Evolutionary conservation across 92 coral and sea anemone genomes (phyloP).

Genomic region (Zoanthus sansibaricus): DNA sequence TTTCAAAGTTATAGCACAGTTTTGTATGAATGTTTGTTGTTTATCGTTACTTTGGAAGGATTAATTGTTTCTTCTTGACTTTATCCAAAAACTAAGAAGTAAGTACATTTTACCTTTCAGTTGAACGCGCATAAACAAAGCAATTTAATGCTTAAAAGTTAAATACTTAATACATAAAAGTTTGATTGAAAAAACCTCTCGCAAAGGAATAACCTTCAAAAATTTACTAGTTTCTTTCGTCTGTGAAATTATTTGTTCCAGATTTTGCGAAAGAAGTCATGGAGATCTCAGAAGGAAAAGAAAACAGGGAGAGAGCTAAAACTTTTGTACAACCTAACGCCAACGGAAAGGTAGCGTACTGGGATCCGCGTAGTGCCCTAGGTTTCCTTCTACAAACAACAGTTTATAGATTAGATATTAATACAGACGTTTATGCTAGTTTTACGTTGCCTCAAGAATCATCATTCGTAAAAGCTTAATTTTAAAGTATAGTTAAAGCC

Average conservation of each 20-base stretch:
- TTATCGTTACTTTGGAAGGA: not conserved
- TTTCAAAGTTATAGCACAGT: not conserved
- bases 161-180: too few relatives aligned
- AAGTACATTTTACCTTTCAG: not conserved
- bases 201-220: not conserved
- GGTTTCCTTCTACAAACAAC: too few relatives aligned
- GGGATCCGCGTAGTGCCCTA: too few relatives aligned
- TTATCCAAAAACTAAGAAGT: not conserved
- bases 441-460: too few relatives aligned
- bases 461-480: too few relatives aligned
- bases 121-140: not conserved
- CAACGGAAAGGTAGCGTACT: not conserved
- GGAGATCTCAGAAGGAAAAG: slow-evolving; percentile 12
- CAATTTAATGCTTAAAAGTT: too few relatives aligned
- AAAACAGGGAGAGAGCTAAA: not conserved
- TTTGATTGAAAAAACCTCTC: not conserved
- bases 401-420: too few relatives aligned
- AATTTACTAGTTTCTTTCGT: not conserved
- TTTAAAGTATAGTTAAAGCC: too few relatives aligned
- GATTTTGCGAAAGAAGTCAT: not conserved
- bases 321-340: not conserved
- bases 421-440: too few relatives aligned
- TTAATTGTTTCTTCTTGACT: not conserved
- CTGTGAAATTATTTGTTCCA: not conserved
- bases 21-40: too few relatives aligned